A percentile compares a stretch with the other conserved stretches of the same genome.
Conservation (phyloP, 2,888 invertebrate species). For the Drosophila nr. medialis region DNA sequence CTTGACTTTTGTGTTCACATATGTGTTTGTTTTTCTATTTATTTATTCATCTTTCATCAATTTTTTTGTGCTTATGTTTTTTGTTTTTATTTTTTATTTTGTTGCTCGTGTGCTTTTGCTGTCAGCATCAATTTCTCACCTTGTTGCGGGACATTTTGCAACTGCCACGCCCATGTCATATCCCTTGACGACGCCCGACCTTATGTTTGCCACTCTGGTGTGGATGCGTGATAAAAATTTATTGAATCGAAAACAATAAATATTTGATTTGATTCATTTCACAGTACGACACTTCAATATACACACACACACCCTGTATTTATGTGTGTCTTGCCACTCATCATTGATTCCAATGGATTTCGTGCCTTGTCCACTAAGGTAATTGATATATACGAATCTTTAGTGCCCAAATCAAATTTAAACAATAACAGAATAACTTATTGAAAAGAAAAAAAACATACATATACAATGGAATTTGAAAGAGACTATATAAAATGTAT, state of each 20-base stretch:
- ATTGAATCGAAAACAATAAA: constrained; percentile 79
- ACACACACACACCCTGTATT: not conserved
- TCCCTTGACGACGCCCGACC: constrained; percentile 16
- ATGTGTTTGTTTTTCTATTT: constrained; percentile 25
- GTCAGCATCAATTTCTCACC: constrained; percentile 26
- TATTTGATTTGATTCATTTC: constrained; percentile 80
- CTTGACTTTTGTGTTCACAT: constrained; percentile 22
- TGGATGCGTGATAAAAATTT: constrained; percentile 77
- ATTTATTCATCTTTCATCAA: constrained; percentile 59
- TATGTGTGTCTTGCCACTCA: constrained; percentile 23
- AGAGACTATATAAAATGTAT: not conserved
- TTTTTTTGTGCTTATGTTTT: constrained; percentile 24
- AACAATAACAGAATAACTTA: constrained; percentile 6
- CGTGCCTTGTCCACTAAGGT: constrained; percentile 48
- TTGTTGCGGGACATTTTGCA: constrained; percentile 40
- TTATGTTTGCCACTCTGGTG: constrained; percentile 54
- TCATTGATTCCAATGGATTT: constrained; percentile 71
- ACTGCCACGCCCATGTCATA: constrained; percentile 35
- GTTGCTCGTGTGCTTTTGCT: constrained; percentile 8
- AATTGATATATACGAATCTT: constrained; percentile 66
- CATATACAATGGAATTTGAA: constrained; percentile 4
- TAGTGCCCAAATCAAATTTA: constrained; percentile 16
- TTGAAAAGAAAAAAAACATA: not conserved
- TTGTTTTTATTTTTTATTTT: constrained; percentile 2
- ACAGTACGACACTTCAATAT: constrained; percentile 30